A percentile compares a stretch with the other conserved stretches of the same genome.
phyloP scores from a whole-genome alignment of 1,140 invertebrate genomes.

The Holotrichia oblita region DNA sequence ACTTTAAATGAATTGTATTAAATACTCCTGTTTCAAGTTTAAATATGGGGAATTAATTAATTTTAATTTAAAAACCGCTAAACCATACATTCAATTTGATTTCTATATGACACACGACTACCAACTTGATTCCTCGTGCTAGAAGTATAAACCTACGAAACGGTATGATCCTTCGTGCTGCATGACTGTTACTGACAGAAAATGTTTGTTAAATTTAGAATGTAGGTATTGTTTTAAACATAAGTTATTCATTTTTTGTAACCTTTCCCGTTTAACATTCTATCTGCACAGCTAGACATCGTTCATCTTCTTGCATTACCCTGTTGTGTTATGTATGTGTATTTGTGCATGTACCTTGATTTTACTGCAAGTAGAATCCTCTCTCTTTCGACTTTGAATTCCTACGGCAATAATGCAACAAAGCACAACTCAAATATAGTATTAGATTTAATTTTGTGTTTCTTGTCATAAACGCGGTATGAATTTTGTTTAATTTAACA shows the following conservation, averaged over 20 bases:
- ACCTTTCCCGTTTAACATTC: conserved; percentile 16
- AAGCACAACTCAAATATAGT: neutral
- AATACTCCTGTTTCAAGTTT: no score
- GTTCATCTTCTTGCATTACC: conserved; percentile 12
- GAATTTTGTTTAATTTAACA: no score
- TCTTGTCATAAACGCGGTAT: no score
- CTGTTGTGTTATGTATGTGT: neutral
- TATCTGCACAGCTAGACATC: neutral
- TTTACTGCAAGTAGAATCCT: neutral
- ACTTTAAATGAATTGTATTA: no score
- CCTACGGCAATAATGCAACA: neutral
- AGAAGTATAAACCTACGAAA: neutral
- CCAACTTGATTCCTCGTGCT: no score
- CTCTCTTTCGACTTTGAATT: conserved; percentile 16
- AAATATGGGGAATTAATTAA: no score
- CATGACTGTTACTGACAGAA: conserved; percentile 1
- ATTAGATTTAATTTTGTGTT: no score
- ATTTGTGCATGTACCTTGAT: neutral
- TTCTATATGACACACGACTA: no score
- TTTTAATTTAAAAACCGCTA: no score
- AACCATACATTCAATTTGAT: no score
- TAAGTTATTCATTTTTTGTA: conserved; percentile 14
- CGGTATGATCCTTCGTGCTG: neutral
- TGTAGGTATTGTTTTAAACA: conserved; percentile 6
- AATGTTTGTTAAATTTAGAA: conserved; percentile 14